These are phyloP conservation scores for Anastatus disparis DNA, from an alignment of 1,140 invertebrate species.

Conservation along the genomic window DNA sequence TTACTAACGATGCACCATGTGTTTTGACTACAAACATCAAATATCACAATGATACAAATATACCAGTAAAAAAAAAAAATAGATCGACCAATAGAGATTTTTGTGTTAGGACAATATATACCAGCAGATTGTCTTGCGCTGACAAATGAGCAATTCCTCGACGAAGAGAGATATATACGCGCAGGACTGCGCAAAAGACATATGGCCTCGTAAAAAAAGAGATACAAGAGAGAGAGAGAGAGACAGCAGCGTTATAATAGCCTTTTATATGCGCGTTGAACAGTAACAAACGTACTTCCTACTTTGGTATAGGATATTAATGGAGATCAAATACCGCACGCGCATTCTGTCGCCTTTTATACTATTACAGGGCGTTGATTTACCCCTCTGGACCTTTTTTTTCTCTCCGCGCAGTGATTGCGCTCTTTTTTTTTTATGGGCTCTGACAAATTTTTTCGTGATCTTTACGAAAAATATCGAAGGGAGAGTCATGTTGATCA, in stretches of 20 bases:
- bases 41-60: conserved; percentile 42
- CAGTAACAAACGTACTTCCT: conserved; percentile 26
- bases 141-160: conserved; percentile 57
- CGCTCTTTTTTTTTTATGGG: neutral
- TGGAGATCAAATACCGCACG: conserved; percentile 63
- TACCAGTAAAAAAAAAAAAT: neutral
- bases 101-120: conserved; percentile 32
- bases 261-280: conserved; percentile 43
- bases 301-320: conserved; percentile 59
- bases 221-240: conserved; percentile 44
- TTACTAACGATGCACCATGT: conserved; percentile 37
- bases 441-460: neutral
- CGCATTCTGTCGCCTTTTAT: conserved; percentile 53
- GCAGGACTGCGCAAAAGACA: conserved; percentile 52
- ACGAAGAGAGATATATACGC: conserved; percentile 31
- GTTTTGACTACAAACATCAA: conserved; percentile 57
- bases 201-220: conserved; percentile 62
- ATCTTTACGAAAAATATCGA: too few species aligned
- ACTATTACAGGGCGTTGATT: conserved; percentile 19
- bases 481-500: too few species aligned
- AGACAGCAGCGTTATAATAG: conserved; percentile 44
- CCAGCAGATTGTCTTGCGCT: conserved; percentile 57
- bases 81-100: conserved; percentile 12
- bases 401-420: neutral
- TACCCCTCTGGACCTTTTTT: too few species aligned